Percentiles rank a stretch among this genome's conserved stretches.
Evolutionary conservation across 2,113 vertebrate genomes (phyloP).

Genomic region (Noctilio leporinus): DNA sequence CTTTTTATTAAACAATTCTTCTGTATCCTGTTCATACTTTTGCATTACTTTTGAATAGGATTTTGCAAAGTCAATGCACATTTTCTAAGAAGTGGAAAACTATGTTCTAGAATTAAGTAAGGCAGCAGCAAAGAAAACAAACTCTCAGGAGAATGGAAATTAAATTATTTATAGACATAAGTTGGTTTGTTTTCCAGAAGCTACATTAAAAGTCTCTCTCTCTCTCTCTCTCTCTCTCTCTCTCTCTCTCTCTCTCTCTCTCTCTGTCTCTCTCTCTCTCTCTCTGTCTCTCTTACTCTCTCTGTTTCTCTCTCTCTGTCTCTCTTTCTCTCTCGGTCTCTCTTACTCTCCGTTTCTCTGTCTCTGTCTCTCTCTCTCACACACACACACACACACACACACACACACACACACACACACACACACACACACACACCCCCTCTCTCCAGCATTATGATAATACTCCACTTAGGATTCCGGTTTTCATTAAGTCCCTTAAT

Average conservation of each 20-base stretch:
- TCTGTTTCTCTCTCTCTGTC: not conserved
- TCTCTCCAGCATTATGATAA: not conserved
- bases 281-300: no score
- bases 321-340: not conserved
- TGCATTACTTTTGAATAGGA: slow-evolving; percentile 19
- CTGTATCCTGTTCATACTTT: slow-evolving; percentile 12
- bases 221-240: not conserved
- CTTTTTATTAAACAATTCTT: slow-evolving; percentile 48
- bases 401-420: not conserved
- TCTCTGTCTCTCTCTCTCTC: no score
- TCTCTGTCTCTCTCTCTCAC: not conserved
- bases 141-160: not conserved
- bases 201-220: not conserved
- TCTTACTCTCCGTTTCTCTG: not conserved
- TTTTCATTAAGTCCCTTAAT: not conserved
- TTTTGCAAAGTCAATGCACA: not conserved
- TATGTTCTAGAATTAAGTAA: slow-evolving; percentile 30
- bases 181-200: slow-evolving; percentile 17
- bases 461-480: not conserved
- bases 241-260: not conserved
- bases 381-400: not conserved
- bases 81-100: slow-evolving; percentile 44
- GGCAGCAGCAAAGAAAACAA: slow-evolving; percentile 31
- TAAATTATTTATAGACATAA: slow-evolving; percentile 29
- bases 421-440: not conserved